Percentiles rank a stretch among this genome's conserved stretches.
These are phyloP conservation scores for Sinosuthora webbiana DNA, from an alignment of 2,113 vertebrate species.

Conservation along the genomic window DNA sequence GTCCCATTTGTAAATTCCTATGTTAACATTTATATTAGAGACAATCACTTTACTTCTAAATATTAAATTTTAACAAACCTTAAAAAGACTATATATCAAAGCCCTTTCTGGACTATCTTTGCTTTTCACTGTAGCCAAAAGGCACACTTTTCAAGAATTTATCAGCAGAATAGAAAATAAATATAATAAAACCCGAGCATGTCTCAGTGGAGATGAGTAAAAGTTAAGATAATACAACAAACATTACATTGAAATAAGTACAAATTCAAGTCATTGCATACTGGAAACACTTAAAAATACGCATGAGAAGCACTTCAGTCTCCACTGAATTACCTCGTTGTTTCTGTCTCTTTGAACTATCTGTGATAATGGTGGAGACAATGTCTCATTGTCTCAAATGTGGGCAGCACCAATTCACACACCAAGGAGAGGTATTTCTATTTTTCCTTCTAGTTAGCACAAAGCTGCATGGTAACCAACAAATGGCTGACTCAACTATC, in stretches of 20 bases:
- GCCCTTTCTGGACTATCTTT: not conserved
- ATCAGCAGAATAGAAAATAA: not conserved
- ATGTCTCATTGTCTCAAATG: not conserved
- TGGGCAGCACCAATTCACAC: not conserved
- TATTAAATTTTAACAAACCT: not conserved
- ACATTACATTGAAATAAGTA: not conserved
- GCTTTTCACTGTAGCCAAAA: not conserved
- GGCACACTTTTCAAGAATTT: not conserved
- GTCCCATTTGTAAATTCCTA: not conserved
- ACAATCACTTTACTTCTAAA: not conserved
- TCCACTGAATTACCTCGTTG: not conserved
- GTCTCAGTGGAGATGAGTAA: not conserved
- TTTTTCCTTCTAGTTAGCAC: not conserved
- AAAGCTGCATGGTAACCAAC: not conserved
- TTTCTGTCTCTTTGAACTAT: not conserved
- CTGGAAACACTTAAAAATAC: not conserved
- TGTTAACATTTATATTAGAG: not conserved
- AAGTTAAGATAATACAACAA: not conserved
- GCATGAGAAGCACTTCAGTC: accelerated
- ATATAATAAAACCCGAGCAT: not conserved
- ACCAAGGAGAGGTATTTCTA: not conserved
- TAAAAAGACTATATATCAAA: not conserved
- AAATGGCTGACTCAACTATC: not conserved
- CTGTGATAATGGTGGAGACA: not conserved
- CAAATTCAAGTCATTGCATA: not conserved